phyloP scores from a whole-genome alignment of 2,113 vertebrate species.

The Brienomyrus brachyistius region DNA sequence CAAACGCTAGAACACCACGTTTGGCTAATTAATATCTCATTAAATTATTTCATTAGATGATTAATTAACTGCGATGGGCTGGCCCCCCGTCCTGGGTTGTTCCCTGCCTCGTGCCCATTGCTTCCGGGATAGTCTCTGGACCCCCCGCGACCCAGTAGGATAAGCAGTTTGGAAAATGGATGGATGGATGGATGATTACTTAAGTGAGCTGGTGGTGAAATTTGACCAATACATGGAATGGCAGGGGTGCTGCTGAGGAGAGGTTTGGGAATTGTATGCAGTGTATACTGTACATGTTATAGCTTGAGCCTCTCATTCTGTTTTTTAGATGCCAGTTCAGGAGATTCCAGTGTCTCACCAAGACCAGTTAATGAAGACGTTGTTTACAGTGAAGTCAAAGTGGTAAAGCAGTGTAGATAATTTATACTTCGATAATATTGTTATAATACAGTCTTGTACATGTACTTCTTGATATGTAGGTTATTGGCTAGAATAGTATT shows the following conservation, averaged over 20 bases:
- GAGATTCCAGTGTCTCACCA: not conserved
- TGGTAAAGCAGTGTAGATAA: not conserved
- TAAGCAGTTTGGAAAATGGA: too few species aligned
- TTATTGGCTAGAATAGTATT: not conserved
- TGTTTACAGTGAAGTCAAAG: not conserved
- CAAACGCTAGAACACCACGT: not conserved
- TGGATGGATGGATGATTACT: not conserved
- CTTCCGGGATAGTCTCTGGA: too few species aligned
- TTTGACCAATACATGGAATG: not conserved
- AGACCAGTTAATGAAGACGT: not conserved
- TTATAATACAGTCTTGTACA: not conserved
- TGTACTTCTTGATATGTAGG: not conserved
- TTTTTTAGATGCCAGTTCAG: not conserved
- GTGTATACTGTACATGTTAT: not conserved
- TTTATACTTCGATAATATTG: not conserved
- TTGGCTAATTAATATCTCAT: not conserved
- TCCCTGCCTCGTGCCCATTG: too few species aligned
- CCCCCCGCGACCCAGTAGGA: too few species aligned
- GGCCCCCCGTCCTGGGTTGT: too few species aligned
- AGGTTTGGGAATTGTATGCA: not conserved
- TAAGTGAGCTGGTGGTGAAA: not conserved
- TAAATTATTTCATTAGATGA: not conserved
- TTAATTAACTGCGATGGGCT: not conserved
- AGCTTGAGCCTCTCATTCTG: not conserved
- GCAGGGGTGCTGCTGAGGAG: not conserved